Percentiles rank a stretch among this genome's conserved stretches.
These are phyloP conservation scores for Trisateles emortualis DNA, from an alignment of 2,888 invertebrate genomes.

Conservation along the genomic window DNA sequence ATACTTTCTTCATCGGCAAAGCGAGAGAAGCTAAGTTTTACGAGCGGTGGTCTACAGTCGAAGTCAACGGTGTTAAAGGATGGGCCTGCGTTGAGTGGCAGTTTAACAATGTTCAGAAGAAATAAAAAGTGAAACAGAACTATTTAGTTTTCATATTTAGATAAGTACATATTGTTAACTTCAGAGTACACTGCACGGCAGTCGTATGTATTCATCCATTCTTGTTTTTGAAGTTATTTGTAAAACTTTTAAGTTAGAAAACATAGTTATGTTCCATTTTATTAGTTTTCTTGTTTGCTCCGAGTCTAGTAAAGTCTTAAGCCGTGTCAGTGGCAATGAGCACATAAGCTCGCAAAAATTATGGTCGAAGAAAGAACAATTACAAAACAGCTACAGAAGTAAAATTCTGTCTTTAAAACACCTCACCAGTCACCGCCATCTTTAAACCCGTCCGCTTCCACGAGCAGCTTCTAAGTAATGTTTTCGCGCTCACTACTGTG, in stretches of 20 bases:
- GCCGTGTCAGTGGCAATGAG: too few relatives aligned
- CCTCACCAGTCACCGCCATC: not conserved
- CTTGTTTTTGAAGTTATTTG: too few relatives aligned
- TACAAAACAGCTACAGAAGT: not conserved
- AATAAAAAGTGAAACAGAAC: conserved; percentile 6
- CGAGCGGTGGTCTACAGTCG: conserved; percentile 86
- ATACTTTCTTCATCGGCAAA: conserved; percentile 87
- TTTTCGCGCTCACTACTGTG: conserved; percentile 48
- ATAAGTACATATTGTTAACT: too few relatives aligned
- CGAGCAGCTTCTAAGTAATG: conserved; percentile 50
- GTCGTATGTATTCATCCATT: too few relatives aligned
- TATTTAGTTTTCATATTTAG: not conserved
- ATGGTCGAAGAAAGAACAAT: too few relatives aligned
- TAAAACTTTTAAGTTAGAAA: too few relatives aligned
- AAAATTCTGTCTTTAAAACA: not conserved
- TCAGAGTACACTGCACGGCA: too few relatives aligned
- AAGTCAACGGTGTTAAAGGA: conserved; percentile 88
- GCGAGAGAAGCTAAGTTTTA: conserved; percentile 87
- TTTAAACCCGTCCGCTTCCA: conserved; percentile 2
- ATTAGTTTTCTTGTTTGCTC: too few relatives aligned
- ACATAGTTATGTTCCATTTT: too few relatives aligned
- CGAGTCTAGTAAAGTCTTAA: too few relatives aligned
- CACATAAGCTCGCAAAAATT: too few relatives aligned
- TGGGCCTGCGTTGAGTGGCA: conserved; percentile 90
- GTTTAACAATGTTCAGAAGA: conserved; percentile 81